Evolutionary conservation across 1,140 invertebrate genomes (phyloP), one percentile per base, ranked within the genome.

Genomic region (Drosophila sucinea): DNA sequence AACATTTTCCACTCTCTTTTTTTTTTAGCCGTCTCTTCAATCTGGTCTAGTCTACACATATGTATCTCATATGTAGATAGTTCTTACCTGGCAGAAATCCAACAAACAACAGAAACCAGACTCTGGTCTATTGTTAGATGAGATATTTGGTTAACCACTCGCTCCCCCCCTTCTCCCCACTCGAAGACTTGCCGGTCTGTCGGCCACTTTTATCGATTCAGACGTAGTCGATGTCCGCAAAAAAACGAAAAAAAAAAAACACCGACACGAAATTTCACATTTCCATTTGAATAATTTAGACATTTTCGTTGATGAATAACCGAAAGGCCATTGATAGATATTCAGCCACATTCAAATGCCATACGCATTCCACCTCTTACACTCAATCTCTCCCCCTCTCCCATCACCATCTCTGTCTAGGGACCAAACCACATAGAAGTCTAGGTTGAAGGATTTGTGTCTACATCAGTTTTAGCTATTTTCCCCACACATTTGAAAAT

Each of bases 241-340:
- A 69, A 67, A 67, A 76, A 71, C 32, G 67, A 69, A 62, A 44
- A 61, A 68, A 67, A 57, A 75, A 65, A 78, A 83, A 75, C 63
- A 60, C 70, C 70, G 66, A 44, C 51, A 57, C 69, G 70, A 89
- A 73, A 82, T 78, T 87, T 87, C 73, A 87, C 83, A 78, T 80
- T 89, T 89, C 84, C 85, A 87, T 87, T 87, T 87, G 84, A 87
- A 87, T 87, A 87, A 87, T 87, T 87, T 87, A 84, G 84, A 87
- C 84, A 87, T 87, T 87, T 87, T 80, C 84, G 84, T 84, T 87
- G 84, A 87, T 87, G 84, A 87, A 87, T 89, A 89, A 89, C 80
- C 80, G 77, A 83, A 79, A 89, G 80, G 84, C 79, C 79, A 87
- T 87, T 87, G 83, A 87, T 87, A 87, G 83, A 87, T 87, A 87